Conservation (phyloP, 2,888 invertebrate species). For the Eupithecia pulchellata region DNA sequence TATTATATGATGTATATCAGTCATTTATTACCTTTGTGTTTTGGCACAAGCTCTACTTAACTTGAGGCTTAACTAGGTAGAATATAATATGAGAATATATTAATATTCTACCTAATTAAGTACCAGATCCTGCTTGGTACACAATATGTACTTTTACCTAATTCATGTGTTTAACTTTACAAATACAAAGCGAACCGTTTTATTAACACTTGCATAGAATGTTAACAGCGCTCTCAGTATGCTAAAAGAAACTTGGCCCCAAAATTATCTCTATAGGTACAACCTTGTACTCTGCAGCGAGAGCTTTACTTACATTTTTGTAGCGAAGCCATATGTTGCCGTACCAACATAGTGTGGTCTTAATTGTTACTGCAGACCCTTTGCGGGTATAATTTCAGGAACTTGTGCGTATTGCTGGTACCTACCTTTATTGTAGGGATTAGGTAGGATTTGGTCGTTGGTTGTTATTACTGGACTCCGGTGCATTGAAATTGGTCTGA, state of each 20-base stretch:
- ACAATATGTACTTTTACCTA: no score
- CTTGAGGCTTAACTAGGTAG: no score
- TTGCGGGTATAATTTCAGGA: conserved; percentile 57
- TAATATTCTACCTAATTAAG: no score
- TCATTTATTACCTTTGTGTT: no score
- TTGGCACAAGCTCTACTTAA: no score
- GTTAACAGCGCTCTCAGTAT: neutral
- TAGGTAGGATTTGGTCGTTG: conserved; percentile 37
- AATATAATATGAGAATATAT: no score
- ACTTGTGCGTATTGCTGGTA: conserved; percentile 49
- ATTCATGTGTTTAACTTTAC: no score
- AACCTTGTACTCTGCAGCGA: conserved; percentile 32
- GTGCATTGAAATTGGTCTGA: conserved; percentile 20
- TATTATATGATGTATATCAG: no score
- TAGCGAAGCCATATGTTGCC: conserved; percentile 55
- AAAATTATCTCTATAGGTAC: conserved; percentile 51
- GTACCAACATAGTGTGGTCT: conserved; percentile 48
- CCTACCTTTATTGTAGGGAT: conserved; percentile 43
- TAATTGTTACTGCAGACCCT: conserved; percentile 61
- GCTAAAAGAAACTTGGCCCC: conserved; percentile 41
- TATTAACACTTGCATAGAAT: neutral
- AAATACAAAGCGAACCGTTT: neutral
- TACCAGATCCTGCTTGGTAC: no score
- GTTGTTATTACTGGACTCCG: conserved; percentile 30
- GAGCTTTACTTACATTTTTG: conserved; percentile 57